Conservation (phyloP, 2,888 invertebrate species). For the Acanthosepion esculentum region DNA sequence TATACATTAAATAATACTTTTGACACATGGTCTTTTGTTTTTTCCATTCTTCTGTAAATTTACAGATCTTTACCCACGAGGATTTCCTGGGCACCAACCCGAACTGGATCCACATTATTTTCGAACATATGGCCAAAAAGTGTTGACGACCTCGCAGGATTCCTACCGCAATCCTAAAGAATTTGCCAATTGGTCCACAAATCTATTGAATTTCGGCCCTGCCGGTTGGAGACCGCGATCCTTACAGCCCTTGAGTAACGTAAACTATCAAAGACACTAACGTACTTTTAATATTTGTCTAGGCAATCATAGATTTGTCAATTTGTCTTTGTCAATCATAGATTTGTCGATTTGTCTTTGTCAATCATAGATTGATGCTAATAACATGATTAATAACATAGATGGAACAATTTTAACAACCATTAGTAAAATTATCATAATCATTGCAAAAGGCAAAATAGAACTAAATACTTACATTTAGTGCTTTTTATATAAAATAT, state of each 20-base stretch:
- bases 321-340: too few species aligned
- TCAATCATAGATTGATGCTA: too few species aligned
- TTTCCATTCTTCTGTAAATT: not conserved
- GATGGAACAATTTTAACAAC: too few species aligned
- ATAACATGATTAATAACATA: too few species aligned
- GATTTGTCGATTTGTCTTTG: too few species aligned
- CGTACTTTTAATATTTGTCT: too few species aligned
- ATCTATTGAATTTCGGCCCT: not conserved
- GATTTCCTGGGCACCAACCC: not conserved
- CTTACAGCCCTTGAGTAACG: not conserved
- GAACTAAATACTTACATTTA: too few species aligned
- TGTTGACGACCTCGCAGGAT: not conserved
- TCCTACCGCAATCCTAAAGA: not conserved
- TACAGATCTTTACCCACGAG: not conserved
- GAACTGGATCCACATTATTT: not conserved
- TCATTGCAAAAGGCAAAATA: too few species aligned
- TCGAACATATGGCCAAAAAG: not conserved
- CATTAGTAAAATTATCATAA: too few species aligned
- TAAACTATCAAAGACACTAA: not conserved
- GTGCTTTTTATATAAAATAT: too few species aligned
- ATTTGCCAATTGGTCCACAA: not conserved
- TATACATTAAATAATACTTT: not conserved
- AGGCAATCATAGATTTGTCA: too few species aligned
- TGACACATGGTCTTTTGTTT: not conserved
- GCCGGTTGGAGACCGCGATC: not conserved